phyloP scores from a whole-genome alignment of 2,888 invertebrate species.

The Microctonus aethiopoides region DNA sequence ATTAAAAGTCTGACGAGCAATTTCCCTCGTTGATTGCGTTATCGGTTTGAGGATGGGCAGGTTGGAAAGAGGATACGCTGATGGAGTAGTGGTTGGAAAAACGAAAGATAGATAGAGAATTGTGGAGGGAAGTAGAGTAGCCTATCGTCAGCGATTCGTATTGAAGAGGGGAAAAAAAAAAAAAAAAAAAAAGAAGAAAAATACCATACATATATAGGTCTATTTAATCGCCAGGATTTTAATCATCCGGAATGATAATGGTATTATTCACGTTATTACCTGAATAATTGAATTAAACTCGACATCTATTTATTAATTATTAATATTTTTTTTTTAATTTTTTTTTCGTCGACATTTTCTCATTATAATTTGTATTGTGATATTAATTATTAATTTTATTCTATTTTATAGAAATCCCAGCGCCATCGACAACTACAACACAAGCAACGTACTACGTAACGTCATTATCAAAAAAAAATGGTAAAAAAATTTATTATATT shows the following conservation, averaged over 20 bases:
- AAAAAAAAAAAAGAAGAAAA: background rate
- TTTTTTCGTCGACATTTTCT: background rate
- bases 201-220: background rate
- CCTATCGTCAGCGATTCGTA: conserved; percentile 7
- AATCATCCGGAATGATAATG: conserved; percentile 10
- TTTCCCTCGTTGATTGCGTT: conserved; percentile 33
- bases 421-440: conserved; percentile 82
- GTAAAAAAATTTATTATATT: conserved; percentile 69
- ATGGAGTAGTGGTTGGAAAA: background rate
- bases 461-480: conserved; percentile 74
- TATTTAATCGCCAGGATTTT: background rate
- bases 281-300: background rate
- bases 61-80: conserved; percentile 15
- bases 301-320: background rate
- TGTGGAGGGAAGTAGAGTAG: conserved; percentile 6
- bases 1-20: conserved; percentile 45
- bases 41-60: conserved; percentile 21
- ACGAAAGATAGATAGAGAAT: conserved; percentile 1
- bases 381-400: background rate
- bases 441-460: conserved; percentile 71
- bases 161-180: background rate
- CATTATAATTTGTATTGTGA: background rate
- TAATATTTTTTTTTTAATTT: background rate
- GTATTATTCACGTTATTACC: background rate
- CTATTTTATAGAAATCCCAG: conserved; percentile 79